These are phyloP conservation scores for Cydia fagiglandana DNA, from an alignment of 1,140 invertebrate genomes.

Conservation along the genomic window DNA sequence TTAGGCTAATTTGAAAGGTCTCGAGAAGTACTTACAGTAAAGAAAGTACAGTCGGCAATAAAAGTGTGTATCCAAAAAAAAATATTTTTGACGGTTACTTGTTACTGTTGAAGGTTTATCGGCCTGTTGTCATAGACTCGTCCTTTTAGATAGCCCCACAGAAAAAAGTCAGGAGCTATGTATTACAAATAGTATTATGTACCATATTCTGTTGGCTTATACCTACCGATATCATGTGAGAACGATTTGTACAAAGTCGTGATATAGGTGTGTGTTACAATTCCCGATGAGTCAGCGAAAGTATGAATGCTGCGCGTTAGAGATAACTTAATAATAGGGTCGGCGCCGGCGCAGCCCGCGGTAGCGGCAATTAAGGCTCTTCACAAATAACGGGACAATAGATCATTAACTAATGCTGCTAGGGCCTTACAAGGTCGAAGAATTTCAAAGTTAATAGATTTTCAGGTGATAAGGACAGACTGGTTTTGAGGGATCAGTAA, in stretches of 20 bases:
- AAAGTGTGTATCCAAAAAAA: no score
- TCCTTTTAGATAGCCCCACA: no score
- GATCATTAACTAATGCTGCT: conserved; percentile 6
- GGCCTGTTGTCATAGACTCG: no score
- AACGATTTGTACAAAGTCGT: conserved; percentile 17
- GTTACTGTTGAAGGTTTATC: no score
- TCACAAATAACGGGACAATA: conserved; percentile 17
- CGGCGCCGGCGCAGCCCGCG: conserved; percentile 51
- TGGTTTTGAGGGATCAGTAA: not conserved
- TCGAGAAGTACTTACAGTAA: no score
- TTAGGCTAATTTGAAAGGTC: no score
- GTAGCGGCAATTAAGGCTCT: conserved; percentile 45
- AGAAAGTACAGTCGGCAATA: no score
- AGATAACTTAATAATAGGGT: conserved; percentile 33
- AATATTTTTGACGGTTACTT: no score
- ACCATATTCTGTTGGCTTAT: no score
- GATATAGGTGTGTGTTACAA: conserved; percentile 27
- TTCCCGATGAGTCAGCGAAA: conserved; percentile 28
- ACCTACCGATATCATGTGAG: conserved; percentile 10
- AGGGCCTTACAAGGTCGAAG: not conserved
- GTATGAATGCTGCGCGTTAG: conserved; percentile 22
- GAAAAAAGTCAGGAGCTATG: no score
- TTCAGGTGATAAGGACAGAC: not conserved
- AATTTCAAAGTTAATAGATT: not conserved
- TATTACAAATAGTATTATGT: no score